Evolutionary conservation across 2,888 invertebrate genomes (phyloP).

Genomic region (Chrysolina haemoptera): DNA sequence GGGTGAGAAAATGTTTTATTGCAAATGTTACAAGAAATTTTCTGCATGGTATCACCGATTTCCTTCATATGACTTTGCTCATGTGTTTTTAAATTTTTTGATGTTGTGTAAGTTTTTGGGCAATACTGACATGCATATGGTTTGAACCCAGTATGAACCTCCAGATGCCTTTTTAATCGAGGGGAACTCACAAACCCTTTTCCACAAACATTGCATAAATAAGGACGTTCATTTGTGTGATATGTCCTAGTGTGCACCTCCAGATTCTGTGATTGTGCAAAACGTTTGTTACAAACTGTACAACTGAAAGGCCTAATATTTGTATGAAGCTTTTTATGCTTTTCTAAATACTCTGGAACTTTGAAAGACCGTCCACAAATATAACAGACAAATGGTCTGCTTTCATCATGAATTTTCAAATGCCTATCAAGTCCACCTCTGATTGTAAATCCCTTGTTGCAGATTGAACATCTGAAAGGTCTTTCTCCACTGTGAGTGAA

Average conservation of each 20-base stretch:
- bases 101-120: conserved; percentile 63
- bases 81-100: conserved; percentile 64
- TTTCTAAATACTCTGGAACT: conserved; percentile 64
- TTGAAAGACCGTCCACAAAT: conserved; percentile 65
- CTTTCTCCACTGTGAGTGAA: conserved; percentile 73
- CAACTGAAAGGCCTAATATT: conserved; percentile 64
- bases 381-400: conserved; percentile 64
- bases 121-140: conserved; percentile 63
- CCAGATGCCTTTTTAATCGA: conserved; percentile 66
- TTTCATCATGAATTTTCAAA: conserved; percentile 64
- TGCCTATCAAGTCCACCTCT: conserved; percentile 67
- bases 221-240: conserved; percentile 67
- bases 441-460: conserved; percentile 66
- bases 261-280: conserved; percentile 65
- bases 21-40: conserved; percentile 61
- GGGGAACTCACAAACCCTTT: conserved; percentile 65
- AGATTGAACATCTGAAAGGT: conserved; percentile 62
- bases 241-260: conserved; percentile 65
- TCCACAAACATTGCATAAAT: conserved; percentile 66
- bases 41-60: conserved; percentile 57
- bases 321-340: conserved; percentile 65
- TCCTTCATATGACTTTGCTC: conserved; percentile 55
- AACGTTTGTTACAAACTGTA: conserved; percentile 65
- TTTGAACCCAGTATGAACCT: conserved; percentile 65
- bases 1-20: conserved; percentile 63